phyloP scores from a whole-genome alignment of 1,140 invertebrate species.

The Apis laboriosa region DNA sequence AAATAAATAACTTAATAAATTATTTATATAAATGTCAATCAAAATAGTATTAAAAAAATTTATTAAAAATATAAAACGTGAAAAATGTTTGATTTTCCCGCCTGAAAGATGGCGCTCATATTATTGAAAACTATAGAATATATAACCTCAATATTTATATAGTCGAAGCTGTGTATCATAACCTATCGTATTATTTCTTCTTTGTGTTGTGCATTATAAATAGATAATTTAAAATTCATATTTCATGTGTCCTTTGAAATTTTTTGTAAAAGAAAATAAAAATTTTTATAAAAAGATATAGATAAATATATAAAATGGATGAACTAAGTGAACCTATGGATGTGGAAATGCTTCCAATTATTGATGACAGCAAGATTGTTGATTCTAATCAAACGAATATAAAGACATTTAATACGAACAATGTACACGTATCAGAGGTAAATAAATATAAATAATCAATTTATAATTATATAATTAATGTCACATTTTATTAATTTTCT shows the following conservation, averaged over 20 bases:
- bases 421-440: slow-evolving; percentile 28
- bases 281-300: neutral
- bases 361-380: slow-evolving; percentile 23
- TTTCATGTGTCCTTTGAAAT: neutral
- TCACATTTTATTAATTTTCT: neutral
- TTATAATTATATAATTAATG: neutral
- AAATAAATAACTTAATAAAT: neutral
- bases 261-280: neutral
- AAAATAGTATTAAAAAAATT: neutral
- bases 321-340: slow-evolving; percentile 43
- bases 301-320: slow-evolving; percentile 34
- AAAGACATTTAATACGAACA: slow-evolving; percentile 11
- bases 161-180: slow-evolving; percentile 36
- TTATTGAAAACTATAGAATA: neutral
- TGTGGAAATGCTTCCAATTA: slow-evolving; percentile 44
- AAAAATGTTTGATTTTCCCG: neutral
- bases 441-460: neutral
- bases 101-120: neutral
- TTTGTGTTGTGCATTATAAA: slow-evolving; percentile 6
- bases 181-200: slow-evolving; percentile 34
- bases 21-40: neutral
- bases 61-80: neutral
- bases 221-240: neutral
- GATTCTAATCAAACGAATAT: slow-evolving; percentile 2
- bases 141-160: slow-evolving; percentile 30